phyloP scores from a whole-genome alignment of 2,113 vertebrate genomes.

The Barnardius zonarius region DNA sequence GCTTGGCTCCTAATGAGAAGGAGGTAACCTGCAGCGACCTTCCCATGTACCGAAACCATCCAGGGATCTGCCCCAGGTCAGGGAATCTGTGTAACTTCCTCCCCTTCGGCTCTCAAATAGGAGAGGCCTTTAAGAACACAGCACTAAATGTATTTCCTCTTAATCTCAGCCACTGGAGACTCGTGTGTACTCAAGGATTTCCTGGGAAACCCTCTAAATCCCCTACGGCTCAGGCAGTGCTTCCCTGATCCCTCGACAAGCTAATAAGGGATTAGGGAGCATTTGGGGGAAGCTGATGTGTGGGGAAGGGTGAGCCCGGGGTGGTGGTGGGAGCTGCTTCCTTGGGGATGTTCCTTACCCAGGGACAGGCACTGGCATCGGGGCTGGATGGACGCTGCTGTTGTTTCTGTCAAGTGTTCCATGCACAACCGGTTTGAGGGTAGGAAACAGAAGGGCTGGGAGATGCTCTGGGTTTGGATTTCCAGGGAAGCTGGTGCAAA shows the following conservation, averaged over 20 bases:
- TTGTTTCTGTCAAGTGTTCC: background rate
- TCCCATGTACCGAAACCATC: background rate
- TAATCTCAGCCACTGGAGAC: background rate
- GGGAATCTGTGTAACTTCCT: background rate
- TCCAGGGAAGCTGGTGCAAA: background rate
- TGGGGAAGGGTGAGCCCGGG: background rate
- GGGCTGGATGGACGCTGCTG: background rate
- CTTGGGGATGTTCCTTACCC: background rate
- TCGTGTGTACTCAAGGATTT: slow-evolving; percentile 4
- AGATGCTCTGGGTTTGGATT: fast-evolving
- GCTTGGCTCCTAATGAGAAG: background rate
- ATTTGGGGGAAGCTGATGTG: background rate
- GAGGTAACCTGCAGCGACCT: background rate
- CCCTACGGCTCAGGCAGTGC: background rate
- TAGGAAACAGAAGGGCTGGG: background rate
- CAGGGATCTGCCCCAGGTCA: background rate
- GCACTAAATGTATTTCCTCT: background rate
- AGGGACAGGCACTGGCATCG: background rate
- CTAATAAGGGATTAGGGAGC: background rate
- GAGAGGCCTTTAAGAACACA: background rate
- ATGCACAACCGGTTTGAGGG: fast-evolving
- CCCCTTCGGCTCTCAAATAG: background rate
- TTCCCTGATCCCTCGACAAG: background rate
- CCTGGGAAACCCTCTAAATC: slow-evolving; percentile 9
- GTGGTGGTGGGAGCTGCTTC: background rate